These are phyloP conservation scores for Trichosurus vulpecula DNA, from an alignment of 2,797 vertebrate genomes.

Conservation along the genomic window DNA sequence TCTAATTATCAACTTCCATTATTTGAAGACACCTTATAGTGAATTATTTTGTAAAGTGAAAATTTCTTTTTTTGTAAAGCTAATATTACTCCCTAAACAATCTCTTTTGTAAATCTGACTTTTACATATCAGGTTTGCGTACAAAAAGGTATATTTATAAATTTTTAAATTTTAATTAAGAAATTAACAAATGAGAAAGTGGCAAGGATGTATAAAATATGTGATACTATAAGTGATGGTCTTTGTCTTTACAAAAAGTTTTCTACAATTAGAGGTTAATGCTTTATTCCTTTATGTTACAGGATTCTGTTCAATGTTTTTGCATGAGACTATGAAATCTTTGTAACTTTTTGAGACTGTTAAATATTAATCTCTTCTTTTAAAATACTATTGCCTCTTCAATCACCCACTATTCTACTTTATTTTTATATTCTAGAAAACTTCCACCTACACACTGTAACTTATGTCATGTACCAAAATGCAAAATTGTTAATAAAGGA, in stretches of 20 bases:
- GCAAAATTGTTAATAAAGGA: conserved; percentile 39
- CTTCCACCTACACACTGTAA: conserved; percentile 69
- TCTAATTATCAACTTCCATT: neutral
- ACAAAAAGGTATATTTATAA: neutral
- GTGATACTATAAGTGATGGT: neutral
- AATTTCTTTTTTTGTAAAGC: neutral
- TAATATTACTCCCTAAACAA: neutral
- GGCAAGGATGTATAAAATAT: neutral
- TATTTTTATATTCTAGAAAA: conserved; percentile 78
- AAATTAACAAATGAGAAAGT: neutral
- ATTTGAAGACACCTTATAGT: neutral
- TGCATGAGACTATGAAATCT: neutral
- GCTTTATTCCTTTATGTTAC: neutral
- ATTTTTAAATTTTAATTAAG: neutral
- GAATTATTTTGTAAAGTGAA: neutral
- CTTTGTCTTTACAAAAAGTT: neutral
- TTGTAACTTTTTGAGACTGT: neutral
- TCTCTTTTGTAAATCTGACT: neutral
- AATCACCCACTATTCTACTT: conserved; percentile 76
- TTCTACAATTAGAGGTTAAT: neutral
- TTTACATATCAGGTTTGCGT: neutral
- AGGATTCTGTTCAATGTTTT: neutral
- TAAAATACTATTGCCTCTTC: conserved; percentile 61
- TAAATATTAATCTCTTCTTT: conserved; percentile 49
- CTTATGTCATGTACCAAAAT: conserved; percentile 72